Conservation (phyloP, 2,113 vertebrate species). For the Mohoua ochrocephala region DNA sequence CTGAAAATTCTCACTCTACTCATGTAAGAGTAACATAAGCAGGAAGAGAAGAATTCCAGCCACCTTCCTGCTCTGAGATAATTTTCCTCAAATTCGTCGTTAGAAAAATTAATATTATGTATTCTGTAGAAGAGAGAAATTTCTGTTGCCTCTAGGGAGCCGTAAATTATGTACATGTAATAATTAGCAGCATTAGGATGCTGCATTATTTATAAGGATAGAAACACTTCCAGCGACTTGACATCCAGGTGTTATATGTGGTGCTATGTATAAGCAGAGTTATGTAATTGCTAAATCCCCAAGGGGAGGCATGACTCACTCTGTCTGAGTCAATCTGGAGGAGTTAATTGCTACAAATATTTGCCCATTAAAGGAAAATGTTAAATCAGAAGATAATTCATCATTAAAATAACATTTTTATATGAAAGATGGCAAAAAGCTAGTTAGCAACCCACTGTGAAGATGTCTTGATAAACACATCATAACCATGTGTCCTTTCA, state of each 20-base stretch:
- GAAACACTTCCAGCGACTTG: not conserved
- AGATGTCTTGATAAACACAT: not conserved
- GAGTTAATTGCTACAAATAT: not conserved
- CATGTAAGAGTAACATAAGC: not conserved
- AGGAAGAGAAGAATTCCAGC: not conserved
- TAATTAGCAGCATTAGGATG: not conserved
- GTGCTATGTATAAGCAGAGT: not conserved
- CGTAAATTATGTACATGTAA: not conserved
- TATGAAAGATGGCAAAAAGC: not conserved
- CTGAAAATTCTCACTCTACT: not conserved
- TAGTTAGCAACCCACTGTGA: not conserved
- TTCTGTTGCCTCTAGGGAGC: not conserved
- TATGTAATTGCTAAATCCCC: not conserved
- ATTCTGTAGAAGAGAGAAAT: not conserved
- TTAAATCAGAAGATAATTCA: not conserved
- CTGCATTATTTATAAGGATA: conserved; percentile 15
- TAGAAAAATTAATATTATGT: not conserved
- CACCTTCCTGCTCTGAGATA: not conserved
- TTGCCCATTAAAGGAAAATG: not conserved
- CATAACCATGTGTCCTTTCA: not conserved
- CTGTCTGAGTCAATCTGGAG: not conserved
- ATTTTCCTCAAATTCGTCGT: not conserved
- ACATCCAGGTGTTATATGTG: not conserved
- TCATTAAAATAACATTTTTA: not conserved
- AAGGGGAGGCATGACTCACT: not conserved